Percentiles rank a stretch among this genome's conserved stretches.
Evolutionary conservation across 2,888 invertebrate species (phyloP).

Genomic region (Antheraea assamensis): DNA sequence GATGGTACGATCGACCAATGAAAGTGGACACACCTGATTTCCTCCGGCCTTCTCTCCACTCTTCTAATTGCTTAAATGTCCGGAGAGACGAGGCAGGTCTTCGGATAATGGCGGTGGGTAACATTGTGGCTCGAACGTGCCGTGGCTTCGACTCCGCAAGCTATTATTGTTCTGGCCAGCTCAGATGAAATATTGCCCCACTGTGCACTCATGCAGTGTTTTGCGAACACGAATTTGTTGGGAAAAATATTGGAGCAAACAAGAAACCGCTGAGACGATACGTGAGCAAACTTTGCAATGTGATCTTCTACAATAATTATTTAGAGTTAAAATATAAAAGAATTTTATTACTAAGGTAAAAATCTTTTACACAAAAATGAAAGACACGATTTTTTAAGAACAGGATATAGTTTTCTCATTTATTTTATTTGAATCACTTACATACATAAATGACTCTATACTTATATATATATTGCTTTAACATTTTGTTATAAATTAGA

Average conservation of each 20-base stretch:
- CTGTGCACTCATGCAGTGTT: slow-evolving; percentile 76
- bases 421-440: too few species aligned
- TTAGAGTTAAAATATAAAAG: neutral
- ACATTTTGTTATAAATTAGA: too few species aligned
- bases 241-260: slow-evolving; percentile 74
- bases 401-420: neutral
- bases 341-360: neutral
- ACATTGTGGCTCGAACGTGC: slow-evolving; percentile 81
- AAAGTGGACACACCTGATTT: slow-evolving; percentile 45
- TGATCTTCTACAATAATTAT: slow-evolving; percentile 35
- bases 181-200: slow-evolving; percentile 81
- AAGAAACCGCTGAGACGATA: slow-evolving; percentile 65
- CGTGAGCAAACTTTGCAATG: slow-evolving; percentile 66
- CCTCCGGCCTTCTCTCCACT: slow-evolving; percentile 36
- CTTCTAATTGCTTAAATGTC: slow-evolving; percentile 40
- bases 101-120: slow-evolving; percentile 54
- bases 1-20: slow-evolving; percentile 64
- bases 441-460: too few species aligned
- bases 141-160: slow-evolving; percentile 76
- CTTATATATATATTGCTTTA: too few species aligned
- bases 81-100: slow-evolving; percentile 50
- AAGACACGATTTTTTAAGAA: neutral
- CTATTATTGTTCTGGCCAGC: slow-evolving; percentile 82
- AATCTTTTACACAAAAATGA: neutral
- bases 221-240: slow-evolving; percentile 73